These are phyloP conservation scores for Epinephelus malabaricus DNA, from an alignment of 2,797 vertebrate genomes.

Conservation along the genomic window DNA sequence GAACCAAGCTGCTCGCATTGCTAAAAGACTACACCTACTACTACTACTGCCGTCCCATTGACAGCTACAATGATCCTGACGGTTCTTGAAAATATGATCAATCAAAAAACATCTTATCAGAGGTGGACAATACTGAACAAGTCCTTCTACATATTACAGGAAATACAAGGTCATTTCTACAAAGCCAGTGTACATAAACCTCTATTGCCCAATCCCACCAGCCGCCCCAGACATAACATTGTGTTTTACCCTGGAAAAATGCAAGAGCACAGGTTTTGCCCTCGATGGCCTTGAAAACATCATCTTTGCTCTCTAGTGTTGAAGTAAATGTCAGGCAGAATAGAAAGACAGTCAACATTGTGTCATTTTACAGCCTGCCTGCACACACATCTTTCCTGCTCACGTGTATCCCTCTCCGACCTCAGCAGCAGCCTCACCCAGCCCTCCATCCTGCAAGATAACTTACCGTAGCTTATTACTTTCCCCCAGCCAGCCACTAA, in stretches of 20 bases:
- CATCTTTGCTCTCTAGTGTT: slow-evolving; percentile 21
- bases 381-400: slow-evolving; percentile 20
- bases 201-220: background rate
- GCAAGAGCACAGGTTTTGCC: background rate
- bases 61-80: background rate
- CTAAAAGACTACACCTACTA: no score
- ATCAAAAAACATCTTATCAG: background rate
- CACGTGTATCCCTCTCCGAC: slow-evolving; percentile 27
- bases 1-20: no score
- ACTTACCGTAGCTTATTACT: background rate
- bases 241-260: slow-evolving; percentile 15
- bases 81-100: background rate
- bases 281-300: slow-evolving; percentile 4
- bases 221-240: background rate
- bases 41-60: background rate
- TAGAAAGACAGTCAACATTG: slow-evolving; percentile 48
- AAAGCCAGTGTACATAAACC: background rate
- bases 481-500: slow-evolving; percentile 13
- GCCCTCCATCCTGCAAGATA: slow-evolving; percentile 10
- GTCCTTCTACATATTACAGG: background rate
- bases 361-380: slow-evolving; percentile 51
- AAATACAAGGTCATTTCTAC: background rate
- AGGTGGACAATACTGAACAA: background rate
- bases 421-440: background rate
- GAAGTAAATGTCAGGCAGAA: slow-evolving; percentile 16